Percentiles rank a stretch among this genome's conserved stretches.
Conservation (phyloP, 2,888 invertebrate genomes). For the Tethea ocularis region DNA sequence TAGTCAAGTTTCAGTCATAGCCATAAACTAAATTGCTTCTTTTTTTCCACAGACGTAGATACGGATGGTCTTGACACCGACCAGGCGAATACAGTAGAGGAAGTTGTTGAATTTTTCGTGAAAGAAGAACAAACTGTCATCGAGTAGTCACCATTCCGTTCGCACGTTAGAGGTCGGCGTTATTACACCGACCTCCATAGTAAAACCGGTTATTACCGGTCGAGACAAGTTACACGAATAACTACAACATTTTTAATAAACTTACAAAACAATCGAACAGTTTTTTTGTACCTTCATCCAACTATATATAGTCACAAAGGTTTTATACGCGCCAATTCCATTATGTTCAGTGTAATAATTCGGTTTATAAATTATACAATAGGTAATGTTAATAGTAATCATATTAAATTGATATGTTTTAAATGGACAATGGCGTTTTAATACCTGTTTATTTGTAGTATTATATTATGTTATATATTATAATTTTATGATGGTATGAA, state of each 20-base stretch:
- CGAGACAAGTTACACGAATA: conserved; percentile 18
- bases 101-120: conserved; percentile 98
- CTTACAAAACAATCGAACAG: conserved; percentile 43
- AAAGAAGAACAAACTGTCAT: conserved; percentile 95
- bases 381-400: conserved; percentile 80
- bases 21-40: neutral
- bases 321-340: conserved; percentile 40
- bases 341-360: conserved; percentile 70
- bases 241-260: conserved; percentile 47
- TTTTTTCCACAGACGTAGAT: conserved; percentile 89
- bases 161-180: conserved; percentile 61
- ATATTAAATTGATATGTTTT: conserved; percentile 81
- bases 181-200: conserved; percentile 49
- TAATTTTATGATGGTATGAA: conserved; percentile 53
- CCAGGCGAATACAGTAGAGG: conserved; percentile 94
- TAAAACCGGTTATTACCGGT: conserved; percentile 35
- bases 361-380: conserved; percentile 74
- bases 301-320: conserved; percentile 48
- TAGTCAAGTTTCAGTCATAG: too few relatives aligned
- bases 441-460: conserved; percentile 56
- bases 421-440: conserved; percentile 76
- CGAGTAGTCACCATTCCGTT: conserved; percentile 85
- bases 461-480: conserved; percentile 26
- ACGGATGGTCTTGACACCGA: conserved; percentile 96
- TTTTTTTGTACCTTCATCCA: conserved; percentile 65